A percentile compares a stretch with the other conserved stretches of the same genome.
phyloP scores from a whole-genome alignment of 1,140 invertebrate species.

The Caenorhabditis latens region DNA sequence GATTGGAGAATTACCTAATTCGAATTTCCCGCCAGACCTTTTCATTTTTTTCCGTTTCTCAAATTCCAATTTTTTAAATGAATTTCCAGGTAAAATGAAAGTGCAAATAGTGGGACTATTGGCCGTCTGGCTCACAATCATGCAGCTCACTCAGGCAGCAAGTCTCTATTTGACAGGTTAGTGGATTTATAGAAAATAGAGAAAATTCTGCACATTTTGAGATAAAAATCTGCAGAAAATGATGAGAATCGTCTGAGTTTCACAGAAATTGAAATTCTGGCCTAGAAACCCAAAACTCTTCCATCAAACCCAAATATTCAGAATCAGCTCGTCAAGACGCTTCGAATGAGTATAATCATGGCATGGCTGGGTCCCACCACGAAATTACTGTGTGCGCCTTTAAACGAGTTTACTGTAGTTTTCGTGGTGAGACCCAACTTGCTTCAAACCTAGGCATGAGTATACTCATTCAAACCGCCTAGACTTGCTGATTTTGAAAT shows the following conservation, averaged over 20 bases:
- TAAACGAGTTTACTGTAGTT: neutral
- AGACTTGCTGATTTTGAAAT: neutral
- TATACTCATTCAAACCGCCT: neutral
- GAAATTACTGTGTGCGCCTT: neutral
- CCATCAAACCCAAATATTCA: no score
- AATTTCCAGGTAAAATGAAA: conserved; percentile 22
- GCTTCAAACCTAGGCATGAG: neutral
- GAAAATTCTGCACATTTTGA: no score
- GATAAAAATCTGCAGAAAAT: no score
- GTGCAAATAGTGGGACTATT: neutral
- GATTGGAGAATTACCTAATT: neutral
- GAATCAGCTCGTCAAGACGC: neutral
- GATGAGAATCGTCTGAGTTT: no score
- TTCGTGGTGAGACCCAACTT: neutral
- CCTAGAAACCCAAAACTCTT: no score
- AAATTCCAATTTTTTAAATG: no score
- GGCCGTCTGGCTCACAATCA: neutral
- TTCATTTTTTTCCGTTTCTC: no score
- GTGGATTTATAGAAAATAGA: no score
- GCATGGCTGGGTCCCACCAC: neutral
- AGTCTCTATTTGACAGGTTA: conserved; percentile 23
- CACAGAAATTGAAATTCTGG: no score
- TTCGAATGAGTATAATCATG: conserved; percentile 1
- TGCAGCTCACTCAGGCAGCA: neutral
- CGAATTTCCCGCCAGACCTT: neutral